A percentile compares a stretch with the other conserved stretches of the same genome.
phyloP scores from a whole-genome alignment of 2,888 invertebrate species.

The Rhorus exstirpatorius region DNA sequence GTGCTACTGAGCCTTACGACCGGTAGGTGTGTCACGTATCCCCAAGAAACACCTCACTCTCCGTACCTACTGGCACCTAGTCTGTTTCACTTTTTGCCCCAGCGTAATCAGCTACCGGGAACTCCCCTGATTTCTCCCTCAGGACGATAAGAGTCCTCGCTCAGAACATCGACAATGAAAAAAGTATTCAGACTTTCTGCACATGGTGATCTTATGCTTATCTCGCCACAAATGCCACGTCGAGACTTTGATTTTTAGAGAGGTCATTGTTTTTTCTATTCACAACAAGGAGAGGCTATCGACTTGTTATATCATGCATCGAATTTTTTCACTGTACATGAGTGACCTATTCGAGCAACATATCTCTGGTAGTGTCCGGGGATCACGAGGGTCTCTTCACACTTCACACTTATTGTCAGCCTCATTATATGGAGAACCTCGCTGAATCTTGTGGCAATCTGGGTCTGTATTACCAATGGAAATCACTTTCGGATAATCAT shows the following conservation, averaged over 20 bases:
- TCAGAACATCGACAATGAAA: conserved; percentile 44
- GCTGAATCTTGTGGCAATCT: too few relatives aligned
- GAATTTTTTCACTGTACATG: too few relatives aligned
- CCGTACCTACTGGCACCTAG: conserved; percentile 71
- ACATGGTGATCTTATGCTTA: conserved; percentile 21
- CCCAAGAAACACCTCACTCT: conserved; percentile 75
- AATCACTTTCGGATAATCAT: conserved; percentile 22
- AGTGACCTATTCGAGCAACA: too few relatives aligned
- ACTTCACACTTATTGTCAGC: too few relatives aligned
- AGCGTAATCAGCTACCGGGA: conserved; percentile 78
- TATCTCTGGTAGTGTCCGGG: too few relatives aligned
- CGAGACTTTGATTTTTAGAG: not conserved
- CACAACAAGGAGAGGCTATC: too few relatives aligned
- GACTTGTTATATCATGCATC: too few relatives aligned
- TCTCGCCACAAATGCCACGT: not conserved
- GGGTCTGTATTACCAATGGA: not conserved
- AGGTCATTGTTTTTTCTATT: not conserved
- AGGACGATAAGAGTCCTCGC: conserved; percentile 67
- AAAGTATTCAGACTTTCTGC: conserved; percentile 24
- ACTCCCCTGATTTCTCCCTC: conserved; percentile 78
- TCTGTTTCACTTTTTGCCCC: conserved; percentile 76
- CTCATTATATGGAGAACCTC: too few relatives aligned
- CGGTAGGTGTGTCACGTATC: conserved; percentile 77
- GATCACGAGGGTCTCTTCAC: too few relatives aligned
- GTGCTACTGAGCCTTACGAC: conserved; percentile 30